Conservation (phyloP, 2,888 invertebrate genomes). For the Ctena decussata region DNA sequence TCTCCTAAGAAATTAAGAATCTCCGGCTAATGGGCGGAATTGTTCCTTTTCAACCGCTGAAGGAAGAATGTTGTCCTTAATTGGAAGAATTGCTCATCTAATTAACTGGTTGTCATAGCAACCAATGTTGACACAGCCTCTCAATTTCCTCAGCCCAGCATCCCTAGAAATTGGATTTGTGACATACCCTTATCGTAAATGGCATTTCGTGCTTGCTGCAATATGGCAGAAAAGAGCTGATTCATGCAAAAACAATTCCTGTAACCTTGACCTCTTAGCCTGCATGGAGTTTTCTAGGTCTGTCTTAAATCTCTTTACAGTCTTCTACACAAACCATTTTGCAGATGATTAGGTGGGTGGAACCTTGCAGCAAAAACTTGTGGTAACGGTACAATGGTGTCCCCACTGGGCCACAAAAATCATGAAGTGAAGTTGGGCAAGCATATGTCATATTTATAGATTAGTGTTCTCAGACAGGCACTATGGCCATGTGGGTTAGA, state of each 20-base stretch:
- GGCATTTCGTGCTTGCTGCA: not conserved
- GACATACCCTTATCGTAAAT: not conserved
- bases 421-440: no score
- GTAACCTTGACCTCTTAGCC: not conserved
- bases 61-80: not conserved
- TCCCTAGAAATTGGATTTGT: not conserved
- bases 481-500: no score
- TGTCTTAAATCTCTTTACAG: no score
- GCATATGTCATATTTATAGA: no score
- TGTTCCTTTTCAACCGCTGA: not conserved
- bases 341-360: no score
- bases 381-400: no score
- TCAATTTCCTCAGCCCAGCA: not conserved
- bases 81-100: constrained; percentile 8
- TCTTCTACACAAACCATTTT: no score
- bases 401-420: no score
- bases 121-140: not conserved
- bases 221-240: constrained; percentile 7
- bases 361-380: no score
- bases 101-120: not conserved
- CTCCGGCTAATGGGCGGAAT: not conserved
- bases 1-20: constrained; percentile 1
- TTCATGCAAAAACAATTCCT: constrained; percentile 13
- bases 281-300: not conserved
- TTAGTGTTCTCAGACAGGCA: no score